These are phyloP conservation scores for Gouania willdenowi DNA, from an alignment of 2,797 vertebrate species.

Conservation along the genomic window DNA sequence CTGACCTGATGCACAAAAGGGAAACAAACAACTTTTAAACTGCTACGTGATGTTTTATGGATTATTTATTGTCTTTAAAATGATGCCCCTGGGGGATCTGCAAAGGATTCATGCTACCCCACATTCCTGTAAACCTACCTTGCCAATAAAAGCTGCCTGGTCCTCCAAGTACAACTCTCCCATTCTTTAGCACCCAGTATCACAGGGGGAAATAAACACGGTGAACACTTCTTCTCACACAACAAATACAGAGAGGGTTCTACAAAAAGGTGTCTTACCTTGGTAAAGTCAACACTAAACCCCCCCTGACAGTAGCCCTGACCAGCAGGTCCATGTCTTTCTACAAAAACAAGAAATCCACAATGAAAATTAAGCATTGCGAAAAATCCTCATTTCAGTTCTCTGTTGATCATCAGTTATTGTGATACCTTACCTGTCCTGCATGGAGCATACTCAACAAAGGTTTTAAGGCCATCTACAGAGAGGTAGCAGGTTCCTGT, in stretches of 20 bases:
- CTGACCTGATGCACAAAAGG: constrained; percentile 69
- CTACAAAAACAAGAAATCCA: constrained; percentile 53
- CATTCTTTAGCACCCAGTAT: constrained; percentile 73
- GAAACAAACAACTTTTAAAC: constrained; percentile 5
- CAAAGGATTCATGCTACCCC: constrained; percentile 2
- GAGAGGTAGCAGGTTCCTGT: constrained; percentile 88
- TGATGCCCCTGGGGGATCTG: constrained; percentile 3
- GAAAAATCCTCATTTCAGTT: too few relatives aligned
- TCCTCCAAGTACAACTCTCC: constrained; percentile 83
- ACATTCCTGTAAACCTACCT: constrained; percentile 71
- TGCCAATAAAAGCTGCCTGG: constrained; percentile 91
- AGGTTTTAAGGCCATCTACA: constrained; percentile 73
- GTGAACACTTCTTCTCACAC: too few relatives aligned
- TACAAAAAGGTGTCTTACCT: constrained; percentile 62
- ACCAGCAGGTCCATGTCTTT: constrained; percentile 72
- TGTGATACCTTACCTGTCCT: constrained; percentile 73
- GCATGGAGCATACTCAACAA: constrained; percentile 86
- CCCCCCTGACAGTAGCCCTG: constrained; percentile 89
- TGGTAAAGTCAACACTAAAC: constrained; percentile 88
- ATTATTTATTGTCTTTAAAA: constrained; percentile 3
- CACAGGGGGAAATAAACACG: too few relatives aligned
- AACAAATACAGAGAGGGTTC: constrained; percentile 10
- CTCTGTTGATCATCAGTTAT: too few relatives aligned
- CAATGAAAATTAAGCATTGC: too few relatives aligned
- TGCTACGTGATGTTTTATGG: not conserved